Conservation (phyloP, 2,113 vertebrate species). For the Myotis lucifugus region DNA sequence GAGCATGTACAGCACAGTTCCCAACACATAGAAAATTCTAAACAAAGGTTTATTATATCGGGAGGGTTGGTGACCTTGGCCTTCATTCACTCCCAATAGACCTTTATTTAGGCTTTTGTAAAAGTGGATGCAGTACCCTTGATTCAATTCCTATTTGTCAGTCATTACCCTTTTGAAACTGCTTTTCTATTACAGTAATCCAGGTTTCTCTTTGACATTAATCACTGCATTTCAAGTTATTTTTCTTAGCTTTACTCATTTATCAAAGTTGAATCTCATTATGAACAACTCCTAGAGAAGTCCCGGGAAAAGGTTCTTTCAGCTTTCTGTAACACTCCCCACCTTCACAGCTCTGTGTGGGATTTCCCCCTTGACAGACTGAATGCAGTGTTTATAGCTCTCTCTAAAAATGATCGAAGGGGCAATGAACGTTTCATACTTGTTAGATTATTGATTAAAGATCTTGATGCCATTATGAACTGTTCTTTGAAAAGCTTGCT, state of each 20-base stretch:
- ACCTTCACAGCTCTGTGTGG: background rate
- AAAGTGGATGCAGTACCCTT: background rate
- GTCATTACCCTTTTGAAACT: background rate
- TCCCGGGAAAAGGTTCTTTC: background rate
- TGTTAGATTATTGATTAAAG: conserved; percentile 45
- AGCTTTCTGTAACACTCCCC: background rate
- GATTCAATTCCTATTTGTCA: background rate
- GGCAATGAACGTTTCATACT: background rate
- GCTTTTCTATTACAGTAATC: background rate
- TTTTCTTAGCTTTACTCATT: conserved; percentile 52
- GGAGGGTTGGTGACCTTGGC: background rate
- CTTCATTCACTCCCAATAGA: background rate
- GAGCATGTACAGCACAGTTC: background rate
- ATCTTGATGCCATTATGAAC: background rate
- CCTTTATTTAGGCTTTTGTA: background rate
- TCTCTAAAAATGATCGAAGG: background rate
- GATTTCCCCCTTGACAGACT: background rate
- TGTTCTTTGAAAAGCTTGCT: background rate
- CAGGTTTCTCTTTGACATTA: conserved; percentile 17
- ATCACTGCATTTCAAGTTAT: background rate
- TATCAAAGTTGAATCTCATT: conserved; percentile 18
- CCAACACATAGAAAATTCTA: background rate
- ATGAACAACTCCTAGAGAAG: background rate
- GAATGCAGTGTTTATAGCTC: background rate
- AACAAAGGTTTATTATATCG: background rate